Conservation (phyloP, 2,888 invertebrate genomes). For the Bellardia bayeri region DNA sequence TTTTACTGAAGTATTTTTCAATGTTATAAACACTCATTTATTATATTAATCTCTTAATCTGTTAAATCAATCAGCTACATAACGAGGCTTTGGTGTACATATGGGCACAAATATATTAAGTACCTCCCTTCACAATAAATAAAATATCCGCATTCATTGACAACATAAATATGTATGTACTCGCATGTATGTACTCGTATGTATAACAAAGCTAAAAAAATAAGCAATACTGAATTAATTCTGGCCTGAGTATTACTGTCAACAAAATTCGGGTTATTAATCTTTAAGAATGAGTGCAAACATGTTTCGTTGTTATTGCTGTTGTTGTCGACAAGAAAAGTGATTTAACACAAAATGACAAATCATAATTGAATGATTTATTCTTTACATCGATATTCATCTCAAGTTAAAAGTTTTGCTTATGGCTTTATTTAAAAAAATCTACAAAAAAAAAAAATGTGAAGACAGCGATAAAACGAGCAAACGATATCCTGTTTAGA, state of each 20-base stretch:
- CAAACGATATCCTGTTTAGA: neutral
- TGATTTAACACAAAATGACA: conserved; percentile 38
- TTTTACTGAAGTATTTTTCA: neutral
- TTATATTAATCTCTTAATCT: conserved; percentile 17
- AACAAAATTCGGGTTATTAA: conserved; percentile 47
- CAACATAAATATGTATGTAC: neutral
- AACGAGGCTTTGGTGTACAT: neutral
- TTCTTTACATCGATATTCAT: conserved; percentile 5
- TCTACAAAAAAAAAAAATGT: neutral
- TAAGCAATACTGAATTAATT: neutral
- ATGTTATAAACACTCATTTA: neutral
- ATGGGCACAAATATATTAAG: neutral
- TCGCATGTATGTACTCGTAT: too few relatives aligned
- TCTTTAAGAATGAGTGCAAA: conserved; percentile 23
- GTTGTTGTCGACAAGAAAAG: neutral
- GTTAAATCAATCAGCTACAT: neutral
- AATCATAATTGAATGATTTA: conserved; percentile 40
- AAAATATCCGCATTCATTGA: conserved; percentile 59
- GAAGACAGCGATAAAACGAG: neutral
- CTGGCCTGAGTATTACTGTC: conserved; percentile 25
- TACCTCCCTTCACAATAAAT: neutral
- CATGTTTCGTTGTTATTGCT: conserved; percentile 18
- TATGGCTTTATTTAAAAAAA: neutral
- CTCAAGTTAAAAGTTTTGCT: conserved; percentile 44
- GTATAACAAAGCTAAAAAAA: neutral